Evolutionary conservation across 2,797 vertebrate species (phyloP), one percentile per base, ranked within the genome.

Genomic region (Cheirogaleus major): DNA sequence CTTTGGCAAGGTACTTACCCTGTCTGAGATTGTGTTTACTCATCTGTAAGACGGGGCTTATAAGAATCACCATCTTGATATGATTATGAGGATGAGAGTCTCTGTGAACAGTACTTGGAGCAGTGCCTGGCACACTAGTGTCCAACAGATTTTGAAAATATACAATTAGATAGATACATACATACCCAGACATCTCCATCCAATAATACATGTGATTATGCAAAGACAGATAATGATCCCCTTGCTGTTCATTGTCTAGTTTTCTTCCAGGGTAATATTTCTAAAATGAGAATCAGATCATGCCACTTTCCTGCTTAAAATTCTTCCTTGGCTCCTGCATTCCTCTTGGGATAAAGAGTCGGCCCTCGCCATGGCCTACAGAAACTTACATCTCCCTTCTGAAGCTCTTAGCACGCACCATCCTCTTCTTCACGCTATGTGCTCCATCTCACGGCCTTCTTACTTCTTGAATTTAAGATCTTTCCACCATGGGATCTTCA

Each of bases 1-100:
- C 22, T 38, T 23, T 32, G 41, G 23, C 43, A 65, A 73, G 38
- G 12, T 18, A 27, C 38, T 69, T 70, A 20, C 12, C 32, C 69
- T 83, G 84, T 92, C 75, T 85, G 93, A 88, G 43, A 20, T 25
- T 89, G 59, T 8, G 45, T 61, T 63, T 85, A 30, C 23, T 90
- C 23, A 65, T 43, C 43, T 80, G 15, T 75, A 79, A 78, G 57
- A 35, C 32, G 63, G n/a, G 17, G 52, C 9, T 89, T 32, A 11
- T 32, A 25, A 38, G 22, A 10, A 75, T 48, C 9, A 25, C 27
- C 55, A 50, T 27, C 85, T 76, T 41, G 81, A 73, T 84, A 69
- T 63, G 50, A 70, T 15, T 22, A 22, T 59, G 69, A 82, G 45
- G 43, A 55, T 43, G 25, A 32, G 35, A 41, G 30, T 27, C 25